These are phyloP conservation scores for Phataginus tetradactyla DNA, from an alignment of 2,797 vertebrate species.

Conservation along the genomic window DNA sequence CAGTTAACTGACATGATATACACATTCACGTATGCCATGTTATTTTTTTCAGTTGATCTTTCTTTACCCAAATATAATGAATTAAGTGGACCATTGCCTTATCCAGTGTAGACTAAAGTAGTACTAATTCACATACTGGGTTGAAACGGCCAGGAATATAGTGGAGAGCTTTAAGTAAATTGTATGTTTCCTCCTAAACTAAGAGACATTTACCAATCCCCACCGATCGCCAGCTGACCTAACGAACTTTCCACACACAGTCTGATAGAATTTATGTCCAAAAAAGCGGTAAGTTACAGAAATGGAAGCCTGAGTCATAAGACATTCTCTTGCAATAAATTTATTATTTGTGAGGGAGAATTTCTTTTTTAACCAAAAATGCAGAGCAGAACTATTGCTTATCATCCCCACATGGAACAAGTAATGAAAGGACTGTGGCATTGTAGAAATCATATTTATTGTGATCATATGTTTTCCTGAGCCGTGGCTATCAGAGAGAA, in stretches of 20 bases:
- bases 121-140: conserved; percentile 50
- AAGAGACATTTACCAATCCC: conserved; percentile 50
- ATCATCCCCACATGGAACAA: conserved; percentile 84
- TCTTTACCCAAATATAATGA: conserved; percentile 68
- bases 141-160: conserved; percentile 38
- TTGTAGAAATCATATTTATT: conserved; percentile 86
- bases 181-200: conserved; percentile 63
- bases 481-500: conserved; percentile 82
- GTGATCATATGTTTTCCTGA: conserved; percentile 86
- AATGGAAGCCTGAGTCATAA: conserved; percentile 73
- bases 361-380: conserved; percentile 82
- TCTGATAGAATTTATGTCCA: conserved; percentile 63
- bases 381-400: conserved; percentile 79
- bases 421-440: conserved; percentile 84
- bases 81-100: conserved; percentile 58
- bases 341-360: conserved; percentile 83
- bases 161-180: conserved; percentile 35
- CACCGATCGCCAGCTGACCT: conserved; percentile 55
- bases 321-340: conserved; percentile 75
- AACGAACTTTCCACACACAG: conserved; percentile 63
- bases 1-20: background rate
- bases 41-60: conserved; percentile 47
- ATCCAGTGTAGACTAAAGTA: conserved; percentile 73
- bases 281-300: conserved; percentile 72
- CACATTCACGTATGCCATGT: conserved; percentile 42